Conservation (phyloP, 2,113 vertebrate genomes). For the Isurus oxyrinchus region DNA sequence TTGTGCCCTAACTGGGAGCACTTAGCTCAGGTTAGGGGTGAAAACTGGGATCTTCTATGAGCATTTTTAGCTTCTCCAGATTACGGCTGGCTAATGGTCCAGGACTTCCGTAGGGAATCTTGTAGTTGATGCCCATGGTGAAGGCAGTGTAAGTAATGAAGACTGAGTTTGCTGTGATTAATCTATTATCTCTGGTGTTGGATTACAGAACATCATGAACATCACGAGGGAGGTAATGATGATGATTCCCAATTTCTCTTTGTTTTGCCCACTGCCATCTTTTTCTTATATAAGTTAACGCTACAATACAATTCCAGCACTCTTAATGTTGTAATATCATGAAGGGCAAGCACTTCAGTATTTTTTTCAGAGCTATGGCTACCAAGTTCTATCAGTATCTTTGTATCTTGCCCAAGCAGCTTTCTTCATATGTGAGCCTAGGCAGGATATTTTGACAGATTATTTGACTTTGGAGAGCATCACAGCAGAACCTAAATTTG, state of each 20-base stretch:
- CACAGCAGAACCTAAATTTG: background rate
- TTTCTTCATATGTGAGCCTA: background rate
- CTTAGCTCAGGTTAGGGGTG: background rate
- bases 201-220: constrained; percentile 23
- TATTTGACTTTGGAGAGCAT: background rate
- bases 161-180: background rate
- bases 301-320: background rate
- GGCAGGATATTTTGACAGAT: background rate
- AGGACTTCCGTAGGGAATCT: background rate
- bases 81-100: background rate
- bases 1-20: background rate
- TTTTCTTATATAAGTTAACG: background rate
- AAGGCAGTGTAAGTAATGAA: background rate
- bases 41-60: background rate
- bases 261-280: background rate
- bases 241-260: background rate
- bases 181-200: constrained; percentile 3
- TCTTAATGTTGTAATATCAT: background rate
- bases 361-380: background rate
- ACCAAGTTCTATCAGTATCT: background rate
- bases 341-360: background rate
- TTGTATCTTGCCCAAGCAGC: background rate
- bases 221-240: background rate
- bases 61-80: background rate
- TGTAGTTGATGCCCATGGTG: background rate